Evolutionary conservation across 2,888 invertebrate genomes (phyloP).

Genomic region (Lissocephala sabroskyi): DNA sequence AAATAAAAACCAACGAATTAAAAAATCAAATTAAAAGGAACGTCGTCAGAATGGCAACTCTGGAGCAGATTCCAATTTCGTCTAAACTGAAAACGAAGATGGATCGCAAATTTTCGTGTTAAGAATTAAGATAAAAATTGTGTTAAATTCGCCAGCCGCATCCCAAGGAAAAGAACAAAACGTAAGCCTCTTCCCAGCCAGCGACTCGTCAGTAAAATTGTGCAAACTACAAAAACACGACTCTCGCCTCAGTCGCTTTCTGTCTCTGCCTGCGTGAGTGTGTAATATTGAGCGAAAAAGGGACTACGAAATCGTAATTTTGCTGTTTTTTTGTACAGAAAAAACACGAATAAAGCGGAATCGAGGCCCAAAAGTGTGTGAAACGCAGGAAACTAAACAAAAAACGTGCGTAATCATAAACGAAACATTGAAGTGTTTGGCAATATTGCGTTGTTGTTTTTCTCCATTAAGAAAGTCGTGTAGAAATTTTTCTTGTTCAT

Average conservation of each 20-base stretch:
- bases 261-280: conserved; percentile 57
- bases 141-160: too few relatives aligned
- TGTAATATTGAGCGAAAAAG: conserved; percentile 40
- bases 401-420: conserved; percentile 37
- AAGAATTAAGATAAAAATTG: too few relatives aligned
- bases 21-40: too few relatives aligned
- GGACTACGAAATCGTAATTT: too few relatives aligned
- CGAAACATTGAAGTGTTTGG: conserved; percentile 17
- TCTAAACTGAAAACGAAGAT: too few relatives aligned
- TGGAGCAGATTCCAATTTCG: too few relatives aligned
- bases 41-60: too few relatives aligned
- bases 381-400: conserved; percentile 19
- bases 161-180: too few relatives aligned
- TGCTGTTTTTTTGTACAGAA: conserved; percentile 31
- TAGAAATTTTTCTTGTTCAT: conserved; percentile 55
- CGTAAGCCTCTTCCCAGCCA: too few relatives aligned
- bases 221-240: conserved; percentile 45
- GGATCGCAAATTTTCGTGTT: too few relatives aligned
- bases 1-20: too few relatives aligned
- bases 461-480: conserved; percentile 59
- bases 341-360: conserved; percentile 30
- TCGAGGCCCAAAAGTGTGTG: conserved; percentile 7
- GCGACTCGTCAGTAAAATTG: too few relatives aligned
- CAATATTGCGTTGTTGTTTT: conserved; percentile 26
- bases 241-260: conserved; percentile 45